Percentiles rank a stretch among this genome's conserved stretches.
phyloP scores from a whole-genome alignment of 2,888 invertebrate species.

The Ornithoptera alexandrae region DNA sequence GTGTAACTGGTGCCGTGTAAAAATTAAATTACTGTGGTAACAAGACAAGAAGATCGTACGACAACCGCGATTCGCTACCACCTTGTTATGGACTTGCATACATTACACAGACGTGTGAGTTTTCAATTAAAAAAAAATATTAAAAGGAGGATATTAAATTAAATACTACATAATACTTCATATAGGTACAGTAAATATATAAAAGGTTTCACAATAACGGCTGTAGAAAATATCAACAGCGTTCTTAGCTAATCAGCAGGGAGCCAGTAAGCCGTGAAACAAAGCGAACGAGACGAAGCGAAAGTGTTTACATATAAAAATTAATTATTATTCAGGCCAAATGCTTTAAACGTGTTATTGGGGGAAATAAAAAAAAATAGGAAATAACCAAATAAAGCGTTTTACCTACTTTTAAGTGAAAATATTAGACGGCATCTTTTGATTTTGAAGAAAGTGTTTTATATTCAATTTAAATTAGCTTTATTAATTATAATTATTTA shows the following conservation, averaged over 20 bases:
- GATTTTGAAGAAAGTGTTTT: background rate
- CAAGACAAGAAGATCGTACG: too few relatives aligned
- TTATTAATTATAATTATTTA: background rate
- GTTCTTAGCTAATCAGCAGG: slow-evolving; percentile 12
- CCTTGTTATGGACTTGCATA: too few relatives aligned
- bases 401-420: background rate
- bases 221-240: slow-evolving; percentile 9
- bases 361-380: background rate
- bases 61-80: too few relatives aligned
- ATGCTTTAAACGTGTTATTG: background rate
- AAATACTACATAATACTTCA: too few relatives aligned
- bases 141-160: too few relatives aligned
- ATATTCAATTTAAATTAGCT: background rate
- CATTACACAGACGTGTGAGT: too few relatives aligned
- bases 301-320: slow-evolving; percentile 23
- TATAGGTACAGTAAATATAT: background rate
- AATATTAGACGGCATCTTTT: background rate
- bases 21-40: too few relatives aligned
- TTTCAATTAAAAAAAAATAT: too few relatives aligned
- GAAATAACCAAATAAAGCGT: background rate
- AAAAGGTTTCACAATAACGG: background rate
- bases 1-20: too few relatives aligned
- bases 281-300: slow-evolving; percentile 22
- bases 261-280: slow-evolving; percentile 8
- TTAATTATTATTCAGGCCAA: slow-evolving; percentile 13